Percentiles rank a stretch among this genome's conserved stretches.
Conservation (phyloP, 2,888 invertebrate species). For the Latrodectus hesperus region DNA sequence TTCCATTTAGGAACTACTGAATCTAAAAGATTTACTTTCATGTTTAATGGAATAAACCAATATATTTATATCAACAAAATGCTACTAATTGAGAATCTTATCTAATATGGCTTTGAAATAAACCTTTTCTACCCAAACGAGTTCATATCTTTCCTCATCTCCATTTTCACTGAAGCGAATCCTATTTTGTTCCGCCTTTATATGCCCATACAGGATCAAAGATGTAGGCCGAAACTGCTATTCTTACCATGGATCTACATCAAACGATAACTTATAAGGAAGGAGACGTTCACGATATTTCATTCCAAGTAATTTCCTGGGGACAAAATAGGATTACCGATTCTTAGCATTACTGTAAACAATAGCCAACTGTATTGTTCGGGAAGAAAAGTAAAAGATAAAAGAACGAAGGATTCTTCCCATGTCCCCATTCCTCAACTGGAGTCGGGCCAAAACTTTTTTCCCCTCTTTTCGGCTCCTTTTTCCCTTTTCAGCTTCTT, state of each 20-base stretch:
- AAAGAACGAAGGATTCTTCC: conserved; percentile 1
- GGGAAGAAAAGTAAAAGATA: not conserved
- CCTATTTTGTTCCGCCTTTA: no score
- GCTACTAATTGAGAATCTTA: no score
- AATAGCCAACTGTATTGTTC: conserved; percentile 19
- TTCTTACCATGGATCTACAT: not conserved
- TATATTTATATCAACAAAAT: no score
- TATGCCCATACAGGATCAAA: conserved; percentile 17
- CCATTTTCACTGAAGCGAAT: no score
- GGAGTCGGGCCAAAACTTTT: conserved; percentile 49
- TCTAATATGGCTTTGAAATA: no score
- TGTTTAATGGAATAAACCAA: no score
- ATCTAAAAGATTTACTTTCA: no score
- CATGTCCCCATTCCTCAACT: conserved; percentile 49
- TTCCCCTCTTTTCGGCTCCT: conserved; percentile 27
- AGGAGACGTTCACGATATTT: conserved; percentile 21
- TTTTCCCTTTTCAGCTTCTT: conserved; percentile 19
- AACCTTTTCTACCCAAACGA: no score
- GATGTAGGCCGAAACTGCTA: not conserved
- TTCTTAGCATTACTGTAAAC: conserved; percentile 25
- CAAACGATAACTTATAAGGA: conserved; percentile 25
- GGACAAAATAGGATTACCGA: conserved; percentile 37
- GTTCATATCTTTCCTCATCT: no score
- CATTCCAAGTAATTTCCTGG: conserved; percentile 28
- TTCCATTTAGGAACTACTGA: no score